These are phyloP conservation scores for Ophioderma brevispina DNA, from an alignment of 35 echinoderm and acorn worm species.

Conservation along the genomic window DNA sequence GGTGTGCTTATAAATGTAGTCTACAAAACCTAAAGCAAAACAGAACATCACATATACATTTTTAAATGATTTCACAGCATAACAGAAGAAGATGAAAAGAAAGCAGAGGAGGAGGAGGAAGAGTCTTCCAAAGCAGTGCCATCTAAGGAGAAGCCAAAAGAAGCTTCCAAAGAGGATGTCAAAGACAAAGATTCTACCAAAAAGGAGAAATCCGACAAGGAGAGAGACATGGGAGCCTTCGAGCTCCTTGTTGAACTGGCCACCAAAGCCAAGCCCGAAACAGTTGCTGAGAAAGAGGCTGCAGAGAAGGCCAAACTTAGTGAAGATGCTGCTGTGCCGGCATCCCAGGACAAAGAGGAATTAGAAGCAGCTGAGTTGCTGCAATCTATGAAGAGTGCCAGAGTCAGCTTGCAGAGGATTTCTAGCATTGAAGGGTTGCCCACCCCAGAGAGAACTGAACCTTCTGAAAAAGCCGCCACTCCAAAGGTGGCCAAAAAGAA, in stretches of 20 bases:
- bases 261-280: slow-evolving; percentile 43
- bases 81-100: slow-evolving; percentile 63
- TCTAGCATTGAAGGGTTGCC: not conserved
- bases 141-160: slow-evolving; percentile 28
- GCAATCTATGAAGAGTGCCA: not conserved
- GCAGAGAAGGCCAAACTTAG: not conserved
- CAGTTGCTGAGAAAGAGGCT: slow-evolving; percentile 16
- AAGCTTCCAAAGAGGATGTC: slow-evolving; percentile 15
- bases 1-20: too few species aligned
- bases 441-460: not conserved
- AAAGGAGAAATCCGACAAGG: slow-evolving; percentile 27
- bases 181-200: not conserved
- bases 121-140: slow-evolving; percentile 16
- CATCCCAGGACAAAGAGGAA: not conserved
- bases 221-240: slow-evolving; percentile 39
- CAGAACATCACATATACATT: not conserved
- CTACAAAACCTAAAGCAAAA: too few species aligned
- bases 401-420: not conserved
- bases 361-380: slow-evolving; percentile 27
- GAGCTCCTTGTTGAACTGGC: slow-evolving; percentile 73
- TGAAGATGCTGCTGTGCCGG: not conserved
- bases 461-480: not conserved
- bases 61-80: not conserved
- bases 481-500: not conserved
- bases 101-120: slow-evolving; percentile 35